Evolutionary conservation across 2,888 invertebrate species (phyloP), one percentile per base, ranked within the genome.

Genomic region (Epirrita christyi): DNA sequence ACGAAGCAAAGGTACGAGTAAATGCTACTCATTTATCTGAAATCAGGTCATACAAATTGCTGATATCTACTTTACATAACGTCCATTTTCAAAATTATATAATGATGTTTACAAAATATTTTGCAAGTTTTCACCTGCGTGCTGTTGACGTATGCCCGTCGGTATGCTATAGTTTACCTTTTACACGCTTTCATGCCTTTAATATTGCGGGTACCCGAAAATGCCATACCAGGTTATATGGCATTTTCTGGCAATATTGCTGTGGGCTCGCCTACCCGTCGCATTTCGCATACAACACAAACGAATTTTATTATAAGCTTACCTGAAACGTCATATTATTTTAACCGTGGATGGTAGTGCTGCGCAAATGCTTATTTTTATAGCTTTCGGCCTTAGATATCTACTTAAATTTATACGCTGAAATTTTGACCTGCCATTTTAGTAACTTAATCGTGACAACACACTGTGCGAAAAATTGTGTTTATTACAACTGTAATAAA

Each of bases 161-260:
- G 46, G 48, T 48, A 58, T 52, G 34, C 44, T 29, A 37, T 58
- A 59, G 54, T 55, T 58, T 51, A 55, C 64, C 64, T 66, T 62
- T 60, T 62, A 47, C 58, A 58, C 58, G 55, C 59, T 52, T 52
- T 55, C 64, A 45, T 55, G 55, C 55, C 61, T 53, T 64, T 64
- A 64, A 63, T 63, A 66, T 63, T 53, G 59, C 47, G 55, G 53
- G 42, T 56, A 45, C 46, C 61, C 46, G 37, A 59, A 64, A 59
- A 64, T 66, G 57, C 52, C 57, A 54, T 56, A 49, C 63, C 60
- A 38, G 44, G 59, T 59, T 55, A 66, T 70, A 67, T 66, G 63
- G 62, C 55, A 62, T 75, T 66, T 67, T 66, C 62, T 61, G 68
- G 69, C 69, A 67, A 73, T 71, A 71, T 71, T 61, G 71, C 64